Conservation (phyloP, 2,797 vertebrate species). For the Kryptopterus vitreolus region DNA sequence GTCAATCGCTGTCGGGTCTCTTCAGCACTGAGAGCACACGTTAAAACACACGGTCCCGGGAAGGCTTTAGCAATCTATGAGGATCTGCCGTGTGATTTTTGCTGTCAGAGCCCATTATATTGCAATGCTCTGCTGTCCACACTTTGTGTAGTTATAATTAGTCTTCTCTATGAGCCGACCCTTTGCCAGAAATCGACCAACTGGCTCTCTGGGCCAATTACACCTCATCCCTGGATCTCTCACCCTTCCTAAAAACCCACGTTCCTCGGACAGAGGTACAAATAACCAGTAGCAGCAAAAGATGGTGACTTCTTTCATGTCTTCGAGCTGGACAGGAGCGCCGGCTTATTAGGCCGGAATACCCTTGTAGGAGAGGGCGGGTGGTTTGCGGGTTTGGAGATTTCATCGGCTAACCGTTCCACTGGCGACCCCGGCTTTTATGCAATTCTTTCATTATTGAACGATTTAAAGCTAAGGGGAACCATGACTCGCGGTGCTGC, state of each 20-base stretch:
- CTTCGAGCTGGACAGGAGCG: constrained; percentile 41
- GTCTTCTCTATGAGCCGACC: constrained; percentile 26
- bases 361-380: constrained; percentile 48
- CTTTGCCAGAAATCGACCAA: constrained; percentile 33
- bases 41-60: constrained; percentile 2
- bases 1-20: background rate
- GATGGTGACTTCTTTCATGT: constrained; percentile 54
- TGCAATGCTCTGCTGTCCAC: constrained; percentile 28
- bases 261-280: constrained; percentile 43
- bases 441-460: constrained; percentile 63
- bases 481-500: constrained; percentile 22
- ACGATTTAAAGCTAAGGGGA: constrained; percentile 38
- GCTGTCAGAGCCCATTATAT: constrained; percentile 47
- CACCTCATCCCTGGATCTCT: constrained; percentile 45
- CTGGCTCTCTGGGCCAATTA: constrained; percentile 55
- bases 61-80: constrained; percentile 38
- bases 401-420: constrained; percentile 53
- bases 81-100: constrained; percentile 38
- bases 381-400: constrained; percentile 46
- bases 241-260: constrained; percentile 54
- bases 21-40: background rate
- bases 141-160: constrained; percentile 52
- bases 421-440: constrained; percentile 43
- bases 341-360: constrained; percentile 68
- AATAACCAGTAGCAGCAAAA: constrained; percentile 64